Evolutionary conservation across 2,113 vertebrate species (phyloP).

Genomic region (Acanthochromis polyacanthus): DNA sequence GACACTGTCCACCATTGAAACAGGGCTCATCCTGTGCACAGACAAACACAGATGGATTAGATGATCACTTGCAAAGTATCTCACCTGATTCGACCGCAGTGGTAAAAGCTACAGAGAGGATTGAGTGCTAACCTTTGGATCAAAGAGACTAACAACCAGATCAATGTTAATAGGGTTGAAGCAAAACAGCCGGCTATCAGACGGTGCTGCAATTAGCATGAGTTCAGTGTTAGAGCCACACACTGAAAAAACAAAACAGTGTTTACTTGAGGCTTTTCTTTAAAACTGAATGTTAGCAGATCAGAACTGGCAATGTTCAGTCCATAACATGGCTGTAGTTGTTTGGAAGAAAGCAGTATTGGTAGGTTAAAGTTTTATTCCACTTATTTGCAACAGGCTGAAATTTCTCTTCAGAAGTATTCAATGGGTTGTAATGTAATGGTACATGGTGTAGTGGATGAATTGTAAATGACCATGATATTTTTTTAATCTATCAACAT

Average conservation of each 20-base stretch:
- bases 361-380: too few species aligned
- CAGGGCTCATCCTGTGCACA: constrained; percentile 88
- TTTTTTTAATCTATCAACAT: too few species aligned
- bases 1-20: constrained; percentile 89
- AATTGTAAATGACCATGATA: too few species aligned
- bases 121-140: constrained; percentile 35
- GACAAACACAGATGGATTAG: constrained; percentile 62
- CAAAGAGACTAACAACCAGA: constrained; percentile 33
- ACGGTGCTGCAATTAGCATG: neutral
- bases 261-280: neutral
- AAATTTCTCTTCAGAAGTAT: too few species aligned
- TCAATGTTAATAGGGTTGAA: constrained; percentile 19
- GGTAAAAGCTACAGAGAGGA: constrained; percentile 51
- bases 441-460: too few species aligned
- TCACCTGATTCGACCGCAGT: constrained; percentile 39
- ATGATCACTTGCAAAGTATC: constrained; percentile 29
- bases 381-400: too few species aligned
- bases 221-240: neutral
- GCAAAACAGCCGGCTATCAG: constrained; percentile 2
- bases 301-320: too few species aligned
- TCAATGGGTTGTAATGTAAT: too few species aligned
- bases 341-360: too few species aligned
- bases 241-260: neutral
- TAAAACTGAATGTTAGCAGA: too few species aligned
- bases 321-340: too few species aligned